Evolutionary conservation across 2,888 invertebrate genomes (phyloP).

Genomic region (Ectemnius cavifrons): DNA sequence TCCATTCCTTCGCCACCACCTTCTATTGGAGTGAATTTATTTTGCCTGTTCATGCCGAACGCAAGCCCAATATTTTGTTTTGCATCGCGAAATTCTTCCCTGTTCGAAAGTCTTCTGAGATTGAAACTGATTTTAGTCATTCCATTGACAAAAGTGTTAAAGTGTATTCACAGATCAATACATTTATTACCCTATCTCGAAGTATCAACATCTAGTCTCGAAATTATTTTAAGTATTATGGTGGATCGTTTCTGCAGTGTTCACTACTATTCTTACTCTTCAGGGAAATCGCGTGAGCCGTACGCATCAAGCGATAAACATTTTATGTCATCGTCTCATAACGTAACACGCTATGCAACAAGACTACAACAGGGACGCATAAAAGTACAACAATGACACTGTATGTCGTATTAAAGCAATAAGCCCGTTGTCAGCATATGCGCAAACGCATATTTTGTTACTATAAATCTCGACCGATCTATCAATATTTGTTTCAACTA

Average conservation of each 20-base stretch:
- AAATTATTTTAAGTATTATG: not conserved
- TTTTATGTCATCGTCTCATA: slow-evolving; percentile 14
- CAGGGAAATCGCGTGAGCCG: slow-evolving; percentile 2
- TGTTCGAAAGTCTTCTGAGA: slow-evolving; percentile 28
- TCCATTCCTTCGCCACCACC: not conserved
- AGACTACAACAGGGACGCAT: not conserved
- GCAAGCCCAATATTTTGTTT: slow-evolving; percentile 51
- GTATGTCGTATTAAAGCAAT: slow-evolving; percentile 44
- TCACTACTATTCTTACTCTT: slow-evolving; percentile 3
- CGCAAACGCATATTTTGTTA: no score
- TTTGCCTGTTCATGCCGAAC: slow-evolving; percentile 15
- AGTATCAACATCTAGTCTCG: not conserved
- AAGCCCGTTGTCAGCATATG: slow-evolving; percentile 20
- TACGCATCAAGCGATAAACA: slow-evolving; percentile 10
- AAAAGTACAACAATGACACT: slow-evolving; percentile 30
- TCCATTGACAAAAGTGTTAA: no score
- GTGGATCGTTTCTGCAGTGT: not conserved
- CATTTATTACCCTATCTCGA: no score
- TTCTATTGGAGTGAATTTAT: slow-evolving; percentile 2
- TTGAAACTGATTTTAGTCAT: not conserved
- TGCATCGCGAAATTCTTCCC: slow-evolving; percentile 39
- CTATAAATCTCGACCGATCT: no score
- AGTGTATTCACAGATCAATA: no score
- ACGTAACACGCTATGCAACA: slow-evolving; percentile 17
- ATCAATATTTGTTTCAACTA: no score